Conservation (phyloP, 2,797 vertebrate genomes). For the Okamejei kenojei region DNA sequence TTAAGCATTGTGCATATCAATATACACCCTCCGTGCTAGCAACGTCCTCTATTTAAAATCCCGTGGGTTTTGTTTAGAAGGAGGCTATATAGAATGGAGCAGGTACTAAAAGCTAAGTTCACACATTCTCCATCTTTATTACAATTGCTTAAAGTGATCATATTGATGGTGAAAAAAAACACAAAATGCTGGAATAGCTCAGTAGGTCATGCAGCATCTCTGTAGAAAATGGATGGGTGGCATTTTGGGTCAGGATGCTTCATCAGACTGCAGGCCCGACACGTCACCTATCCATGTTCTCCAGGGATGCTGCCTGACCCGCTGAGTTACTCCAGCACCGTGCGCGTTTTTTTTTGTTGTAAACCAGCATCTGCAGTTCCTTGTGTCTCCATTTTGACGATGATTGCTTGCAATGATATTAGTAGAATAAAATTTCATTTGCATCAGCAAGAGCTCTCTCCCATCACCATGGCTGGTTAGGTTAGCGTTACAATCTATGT, state of each 20-base stretch:
- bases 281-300: too few species aligned
- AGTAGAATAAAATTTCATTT: not conserved
- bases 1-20: not conserved
- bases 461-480: not conserved
- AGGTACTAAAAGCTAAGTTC: not conserved
- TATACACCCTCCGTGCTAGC: not conserved
- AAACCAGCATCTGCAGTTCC: too few species aligned
- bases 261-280: too few species aligned
- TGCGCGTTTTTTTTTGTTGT: too few species aligned
- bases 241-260: too few species aligned
- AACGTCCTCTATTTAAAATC: not conserved
- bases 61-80: not conserved
- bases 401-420: not conserved
- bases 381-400: too few species aligned
- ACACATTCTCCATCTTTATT: not conserved
- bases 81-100: not conserved
- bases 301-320: too few species aligned
- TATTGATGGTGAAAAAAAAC: not conserved
- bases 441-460: not conserved
- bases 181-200: too few species aligned
- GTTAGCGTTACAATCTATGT: not conserved
- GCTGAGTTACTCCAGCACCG: too few species aligned
- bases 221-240: too few species aligned
- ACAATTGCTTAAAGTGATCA: not conserved
- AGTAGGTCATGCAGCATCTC: too few species aligned